Base-by-base conservation (phyloP, 2,888 invertebrate genomes). In the Monopis laevigella region DNA sequence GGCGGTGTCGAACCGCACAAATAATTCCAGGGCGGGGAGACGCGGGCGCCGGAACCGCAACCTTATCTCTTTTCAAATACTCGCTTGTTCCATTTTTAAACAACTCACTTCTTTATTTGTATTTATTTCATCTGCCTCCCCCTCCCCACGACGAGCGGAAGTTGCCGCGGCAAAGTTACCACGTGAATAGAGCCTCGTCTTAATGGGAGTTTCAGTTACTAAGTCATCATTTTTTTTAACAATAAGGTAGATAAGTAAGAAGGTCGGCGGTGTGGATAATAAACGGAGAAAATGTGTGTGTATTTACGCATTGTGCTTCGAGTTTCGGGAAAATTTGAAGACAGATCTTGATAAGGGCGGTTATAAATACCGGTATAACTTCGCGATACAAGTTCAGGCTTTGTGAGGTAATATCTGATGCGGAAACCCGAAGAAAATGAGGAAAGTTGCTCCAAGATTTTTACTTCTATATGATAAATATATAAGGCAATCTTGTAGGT, bases 11-110 rank as follows among this genome's bases (percentile, higher is more conserved):
- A 71, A 75, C 62, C 69, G 59, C 65, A 72, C 70, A 80, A 80
- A 78, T 80, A 80, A 80, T 75, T 78, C 75, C 65, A 52, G 53
- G 66, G 60, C 58, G 52, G 50, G 47, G 49, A 51, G 55, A 51
- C 56, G 59, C 59, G 68, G 65, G 13, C 65, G 65, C 54, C 77
- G 80, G 80, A 80, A 80, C 72, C 74, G 65, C 75, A 66, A 72
- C 72, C 77, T 80, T 80, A 80, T 80, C 80, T 77, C 58, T 52
- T 59, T 54, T 63, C 55, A 68, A 72, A 77, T 73, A 74, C 75
- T 71, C 73, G 74, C 75, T 80, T 74, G 72, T 74, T 68, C 70
- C 70, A 71, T 74, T 80, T 80, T 80, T 80, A 80, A 80, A 80
- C 77, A 80, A 80, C 67, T 77, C 77, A 55, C 69, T 71, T 74